Percentiles rank a stretch among this genome's conserved stretches.
These are phyloP conservation scores for Phengaris arion DNA, from an alignment of 2,888 invertebrate species.

Conservation along the genomic window DNA sequence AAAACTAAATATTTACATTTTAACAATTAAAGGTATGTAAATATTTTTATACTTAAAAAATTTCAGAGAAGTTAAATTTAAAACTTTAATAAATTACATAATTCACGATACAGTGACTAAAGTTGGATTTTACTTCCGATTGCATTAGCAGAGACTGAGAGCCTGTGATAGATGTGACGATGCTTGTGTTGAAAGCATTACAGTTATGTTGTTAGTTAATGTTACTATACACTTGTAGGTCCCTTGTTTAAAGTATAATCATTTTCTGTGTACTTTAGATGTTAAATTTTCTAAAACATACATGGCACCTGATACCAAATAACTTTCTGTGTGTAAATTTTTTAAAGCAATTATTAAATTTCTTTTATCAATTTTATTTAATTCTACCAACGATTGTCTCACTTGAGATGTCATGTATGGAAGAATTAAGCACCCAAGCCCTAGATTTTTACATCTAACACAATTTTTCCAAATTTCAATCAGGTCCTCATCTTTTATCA, in stretches of 20 bases:
- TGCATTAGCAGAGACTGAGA: too few relatives aligned
- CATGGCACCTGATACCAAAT: constrained; percentile 71
- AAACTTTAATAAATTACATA: too few relatives aligned
- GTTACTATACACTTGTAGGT: too few relatives aligned
- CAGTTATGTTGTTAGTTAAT: too few relatives aligned
- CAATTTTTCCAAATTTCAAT: constrained; percentile 73
- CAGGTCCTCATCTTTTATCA: constrained; percentile 69
- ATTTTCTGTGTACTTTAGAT: constrained; percentile 52
- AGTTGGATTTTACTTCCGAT: too few relatives aligned
- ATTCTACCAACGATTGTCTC: constrained; percentile 59
- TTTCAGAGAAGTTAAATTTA: too few relatives aligned
- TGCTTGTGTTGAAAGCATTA: too few relatives aligned
- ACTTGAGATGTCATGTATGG: constrained; percentile 67
- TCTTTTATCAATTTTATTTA: constrained; percentile 68
- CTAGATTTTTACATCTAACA: constrained; percentile 65
- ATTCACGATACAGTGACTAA: too few relatives aligned
- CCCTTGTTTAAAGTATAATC: background rate
- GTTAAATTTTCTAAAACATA: constrained; percentile 66
- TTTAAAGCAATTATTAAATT: constrained; percentile 69
- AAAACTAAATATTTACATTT: too few relatives aligned
- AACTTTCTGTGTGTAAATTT: constrained; percentile 69
- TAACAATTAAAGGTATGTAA: too few relatives aligned
- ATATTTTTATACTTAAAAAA: too few relatives aligned
- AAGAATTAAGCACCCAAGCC: constrained; percentile 68
- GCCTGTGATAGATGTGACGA: too few relatives aligned